Base-by-base conservation (phyloP, 1,140 invertebrate genomes). In the Trichonephila inaurata region DNA sequence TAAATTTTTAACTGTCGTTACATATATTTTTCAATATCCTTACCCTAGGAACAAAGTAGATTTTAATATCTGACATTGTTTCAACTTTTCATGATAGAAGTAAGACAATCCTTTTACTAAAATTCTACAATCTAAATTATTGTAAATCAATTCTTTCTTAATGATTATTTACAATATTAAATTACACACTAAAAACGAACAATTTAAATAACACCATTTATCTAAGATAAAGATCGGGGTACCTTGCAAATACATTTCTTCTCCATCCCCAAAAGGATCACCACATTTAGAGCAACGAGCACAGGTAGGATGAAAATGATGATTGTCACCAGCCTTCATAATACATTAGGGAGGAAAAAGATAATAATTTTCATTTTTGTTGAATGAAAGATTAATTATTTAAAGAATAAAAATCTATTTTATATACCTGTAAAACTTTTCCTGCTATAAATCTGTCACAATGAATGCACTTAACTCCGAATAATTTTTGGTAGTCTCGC, bases 281-380 rank as follows among this genome's bases (percentile, higher is more conserved):
- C 98, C 98, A 96, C 98, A 99, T 89, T 94, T 95, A n/a, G 94
- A 91, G 51, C 94, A 95, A 92, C 98, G 97, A 62, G 98, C 98
- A 96, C 99, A 99, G n/a, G 98, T 99, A 81, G 99, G 98, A 96
- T 99, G 99, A 96, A 99, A 99, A 96, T 99, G 98, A 96, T 99
- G 98, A 96, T 99, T 99, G 94, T 99, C 98, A 93, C 98, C 98
- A 44, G 98, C 98, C 97, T 94, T 21, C 12, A 62, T 66, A 85
- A 33, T 21, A 10, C 7, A 51, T 51, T 1, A 51, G 51, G 10
- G 7, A 51, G 51, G 66, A 21, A 58, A 12, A 51, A 51, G 51
- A 51, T 51, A 51, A 10, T 51, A 10, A 10, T 51, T 51, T 51
- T 51, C 10, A 0, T 51, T 7, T 51, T 51, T 51, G 51, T 51